Evolutionary conservation across 2,797 vertebrate species (phyloP).

Genomic region (Eleutherodactylus coqui): DNA sequence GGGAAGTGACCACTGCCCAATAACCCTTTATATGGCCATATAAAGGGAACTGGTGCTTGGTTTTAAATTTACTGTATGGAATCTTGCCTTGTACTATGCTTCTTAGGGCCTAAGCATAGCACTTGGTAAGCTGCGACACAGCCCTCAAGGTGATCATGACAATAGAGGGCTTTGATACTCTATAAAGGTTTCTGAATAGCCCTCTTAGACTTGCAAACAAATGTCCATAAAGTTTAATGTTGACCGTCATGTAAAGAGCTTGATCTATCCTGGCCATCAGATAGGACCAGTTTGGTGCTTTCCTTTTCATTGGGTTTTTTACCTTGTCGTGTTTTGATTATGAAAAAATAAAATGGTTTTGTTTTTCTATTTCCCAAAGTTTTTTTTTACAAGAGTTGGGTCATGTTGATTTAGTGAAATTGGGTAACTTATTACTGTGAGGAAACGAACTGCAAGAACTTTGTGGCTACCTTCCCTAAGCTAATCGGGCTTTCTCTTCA

Average conservation of each 20-base stretch:
- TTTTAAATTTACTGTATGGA: not conserved
- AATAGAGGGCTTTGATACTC: not conserved
- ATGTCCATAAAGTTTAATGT: not conserved
- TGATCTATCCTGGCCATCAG: not conserved
- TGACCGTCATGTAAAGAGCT: not conserved
- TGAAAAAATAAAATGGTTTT: conserved; percentile 18
- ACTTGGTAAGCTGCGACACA: not conserved
- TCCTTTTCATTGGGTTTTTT: not conserved
- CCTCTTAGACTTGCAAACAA: not conserved
- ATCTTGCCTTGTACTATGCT: not conserved
- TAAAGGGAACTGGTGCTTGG: conserved; percentile 6
- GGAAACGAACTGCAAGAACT: not conserved
- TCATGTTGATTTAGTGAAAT: not conserved
- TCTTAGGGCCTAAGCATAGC: not conserved
- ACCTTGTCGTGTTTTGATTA: conserved; percentile 7
- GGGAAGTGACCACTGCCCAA: conserved; percentile 92
- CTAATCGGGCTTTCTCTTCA: not conserved
- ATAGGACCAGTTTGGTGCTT: not conserved
- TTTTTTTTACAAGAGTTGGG: too few species aligned
- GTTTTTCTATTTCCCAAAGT: conserved; percentile 4
- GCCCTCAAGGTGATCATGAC: not conserved
- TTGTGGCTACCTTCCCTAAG: not conserved
- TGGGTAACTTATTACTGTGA: not conserved
- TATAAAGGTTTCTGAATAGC: not conserved
- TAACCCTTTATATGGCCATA: conserved; percentile 83